Conservation (phyloP, 2,113 vertebrate species). For the Cheirogaleus medius region DNA sequence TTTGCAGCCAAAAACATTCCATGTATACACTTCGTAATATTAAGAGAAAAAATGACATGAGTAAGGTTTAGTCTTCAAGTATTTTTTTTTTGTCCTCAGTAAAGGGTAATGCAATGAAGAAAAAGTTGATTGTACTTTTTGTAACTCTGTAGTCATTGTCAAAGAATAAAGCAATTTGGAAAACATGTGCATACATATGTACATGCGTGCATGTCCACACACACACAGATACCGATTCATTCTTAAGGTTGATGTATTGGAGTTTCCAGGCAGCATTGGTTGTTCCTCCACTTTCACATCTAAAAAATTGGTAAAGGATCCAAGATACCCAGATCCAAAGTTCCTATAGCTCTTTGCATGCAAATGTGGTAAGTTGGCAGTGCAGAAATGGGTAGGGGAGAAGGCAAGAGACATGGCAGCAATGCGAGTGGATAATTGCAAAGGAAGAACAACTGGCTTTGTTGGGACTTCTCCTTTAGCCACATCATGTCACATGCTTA, state of each 20-base stretch:
- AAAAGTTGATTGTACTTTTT: not conserved
- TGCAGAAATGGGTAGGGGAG: not conserved
- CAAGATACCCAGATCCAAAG: not conserved
- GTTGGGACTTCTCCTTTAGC: not conserved
- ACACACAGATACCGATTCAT: accelerated
- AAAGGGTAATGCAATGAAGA: not conserved
- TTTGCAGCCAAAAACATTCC: not conserved
- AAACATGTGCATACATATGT: not conserved
- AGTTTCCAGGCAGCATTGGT: not conserved
- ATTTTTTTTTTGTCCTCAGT: not conserved
- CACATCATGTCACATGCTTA: not conserved
- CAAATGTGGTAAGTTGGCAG: not conserved
- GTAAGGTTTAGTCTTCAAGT: not conserved
- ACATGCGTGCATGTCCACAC: too few relatives aligned
- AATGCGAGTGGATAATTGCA: not conserved
- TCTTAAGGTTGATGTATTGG: not conserved
- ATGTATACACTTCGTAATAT: not conserved
- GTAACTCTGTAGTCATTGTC: not conserved
- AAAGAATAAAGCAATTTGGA: not conserved
- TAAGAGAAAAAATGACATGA: not conserved
- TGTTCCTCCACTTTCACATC: not conserved
- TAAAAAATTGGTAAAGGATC: not conserved
- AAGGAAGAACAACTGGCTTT: too few relatives aligned
- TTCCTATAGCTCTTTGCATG: not conserved
- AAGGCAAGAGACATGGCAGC: not conserved